These are phyloP conservation scores for Todiramphus chloris DNA, from an alignment of 2,113 vertebrate species.

Conservation along the genomic window DNA sequence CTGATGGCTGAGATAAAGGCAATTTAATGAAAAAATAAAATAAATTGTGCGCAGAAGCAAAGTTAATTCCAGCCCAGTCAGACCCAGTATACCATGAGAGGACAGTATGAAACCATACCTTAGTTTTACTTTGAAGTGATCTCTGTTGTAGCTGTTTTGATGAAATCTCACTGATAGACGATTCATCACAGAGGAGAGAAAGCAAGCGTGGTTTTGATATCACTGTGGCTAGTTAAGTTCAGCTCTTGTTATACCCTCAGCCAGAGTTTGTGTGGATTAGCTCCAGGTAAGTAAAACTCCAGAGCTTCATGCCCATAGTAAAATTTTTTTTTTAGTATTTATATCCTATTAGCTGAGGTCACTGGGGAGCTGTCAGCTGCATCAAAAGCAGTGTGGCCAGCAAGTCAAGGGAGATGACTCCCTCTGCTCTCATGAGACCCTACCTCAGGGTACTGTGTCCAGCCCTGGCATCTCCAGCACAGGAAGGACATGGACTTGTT, in stretches of 20 bases:
- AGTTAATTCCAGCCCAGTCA: background rate
- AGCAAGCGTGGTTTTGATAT: background rate
- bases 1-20: background rate
- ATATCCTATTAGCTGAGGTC: background rate
- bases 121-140: background rate
- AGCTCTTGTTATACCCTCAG: background rate
- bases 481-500: background rate
- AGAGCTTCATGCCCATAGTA: background rate
- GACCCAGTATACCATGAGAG: background rate
- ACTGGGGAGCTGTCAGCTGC: background rate
- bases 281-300: background rate
- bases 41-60: background rate
- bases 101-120: background rate
- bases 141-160: background rate
- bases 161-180: background rate
- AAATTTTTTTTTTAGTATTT: background rate
- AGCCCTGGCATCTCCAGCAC: background rate
- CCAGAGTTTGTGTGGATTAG: background rate
- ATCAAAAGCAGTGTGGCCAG: background rate
- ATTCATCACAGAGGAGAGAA: background rate
- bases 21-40: background rate
- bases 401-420: background rate
- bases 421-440: background rate
- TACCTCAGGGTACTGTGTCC: rapidly evolving
- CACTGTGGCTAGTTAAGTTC: background rate